phyloP scores from a whole-genome alignment of 2,888 invertebrate species.

The Apeira syringaria region DNA sequence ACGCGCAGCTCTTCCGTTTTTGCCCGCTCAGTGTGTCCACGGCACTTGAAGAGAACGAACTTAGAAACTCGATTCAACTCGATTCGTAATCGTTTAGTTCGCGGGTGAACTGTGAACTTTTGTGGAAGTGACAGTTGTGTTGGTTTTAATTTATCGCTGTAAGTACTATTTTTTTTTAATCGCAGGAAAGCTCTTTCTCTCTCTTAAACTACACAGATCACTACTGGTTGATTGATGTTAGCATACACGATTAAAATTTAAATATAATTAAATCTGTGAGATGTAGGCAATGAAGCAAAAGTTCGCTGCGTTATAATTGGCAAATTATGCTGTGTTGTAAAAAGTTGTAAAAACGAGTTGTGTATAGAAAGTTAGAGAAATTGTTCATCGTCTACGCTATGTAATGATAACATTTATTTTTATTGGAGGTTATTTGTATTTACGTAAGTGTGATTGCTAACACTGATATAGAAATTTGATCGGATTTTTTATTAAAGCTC shows the following conservation, averaged over 20 bases:
- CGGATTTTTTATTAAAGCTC: too few relatives aligned
- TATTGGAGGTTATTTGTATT: slow-evolving; percentile 9
- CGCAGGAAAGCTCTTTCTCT: not conserved
- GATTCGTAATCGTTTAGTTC: slow-evolving; percentile 44
- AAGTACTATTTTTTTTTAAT: slow-evolving; percentile 40
- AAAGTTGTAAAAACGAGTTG: slow-evolving; percentile 19
- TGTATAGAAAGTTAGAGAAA: slow-evolving; percentile 28
- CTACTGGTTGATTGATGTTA: slow-evolving; percentile 5
- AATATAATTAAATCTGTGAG: slow-evolving; percentile 6
- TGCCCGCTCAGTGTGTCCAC: slow-evolving; percentile 69
- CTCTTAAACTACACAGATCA: not conserved
- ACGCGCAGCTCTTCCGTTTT: slow-evolving; percentile 63
- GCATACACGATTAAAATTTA: slow-evolving; percentile 12
- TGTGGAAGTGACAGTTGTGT: slow-evolving; percentile 68
- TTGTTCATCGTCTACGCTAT: slow-evolving; percentile 14
- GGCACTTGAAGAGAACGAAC: slow-evolving; percentile 77
- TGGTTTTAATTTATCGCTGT: slow-evolving; percentile 42
- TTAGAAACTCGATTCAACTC: slow-evolving; percentile 63
- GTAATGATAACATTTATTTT: slow-evolving; percentile 12
- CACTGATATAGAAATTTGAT: too few relatives aligned
- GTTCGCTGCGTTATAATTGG: slow-evolving; percentile 3
- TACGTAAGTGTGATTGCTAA: slow-evolving; percentile 5
- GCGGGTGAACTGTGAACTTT: slow-evolving; percentile 71
- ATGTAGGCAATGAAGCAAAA: slow-evolving; percentile 8
- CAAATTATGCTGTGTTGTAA: slow-evolving; percentile 4